Percentiles rank a stretch among this genome's conserved stretches.
phyloP scores from a whole-genome alignment of 2,888 invertebrate genomes.

The Ennomos erosarius region DNA sequence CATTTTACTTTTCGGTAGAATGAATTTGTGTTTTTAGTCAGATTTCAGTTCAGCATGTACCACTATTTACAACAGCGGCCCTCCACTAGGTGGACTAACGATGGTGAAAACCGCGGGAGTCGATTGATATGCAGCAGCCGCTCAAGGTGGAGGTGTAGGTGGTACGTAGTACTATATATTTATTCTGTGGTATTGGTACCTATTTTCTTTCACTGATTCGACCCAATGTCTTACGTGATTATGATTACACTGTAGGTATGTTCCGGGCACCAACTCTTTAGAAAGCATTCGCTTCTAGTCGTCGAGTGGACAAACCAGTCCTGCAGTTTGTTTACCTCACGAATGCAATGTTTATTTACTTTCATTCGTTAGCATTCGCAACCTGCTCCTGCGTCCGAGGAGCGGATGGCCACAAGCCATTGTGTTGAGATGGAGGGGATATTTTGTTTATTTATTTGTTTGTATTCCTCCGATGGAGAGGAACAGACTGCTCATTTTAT shows the following conservation, averaged over 20 bases:
- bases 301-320: slow-evolving; percentile 63
- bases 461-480: slow-evolving; percentile 10
- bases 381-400: slow-evolving; percentile 58
- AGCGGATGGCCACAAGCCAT: slow-evolving; percentile 40
- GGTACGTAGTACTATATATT: too few species aligned
- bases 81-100: too few species aligned
- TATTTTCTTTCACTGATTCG: too few species aligned
- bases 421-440: slow-evolving; percentile 36
- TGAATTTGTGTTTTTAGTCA: too few species aligned
- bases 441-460: slow-evolving; percentile 24
- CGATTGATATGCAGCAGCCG: too few species aligned
- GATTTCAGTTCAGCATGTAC: too few species aligned
- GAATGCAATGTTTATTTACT: slow-evolving; percentile 79
- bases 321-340: slow-evolving; percentile 75
- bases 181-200: too few species aligned
- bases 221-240: slow-evolving; percentile 8
- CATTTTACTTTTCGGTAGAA: too few species aligned
- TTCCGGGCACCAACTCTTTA: slow-evolving; percentile 41
- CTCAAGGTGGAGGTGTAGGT: too few species aligned
- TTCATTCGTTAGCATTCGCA: slow-evolving; percentile 64
- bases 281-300: slow-evolving; percentile 58
- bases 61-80: too few species aligned
- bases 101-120: too few species aligned
- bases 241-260: slow-evolving; percentile 6
- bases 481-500: not conserved